Base-by-base conservation (phyloP, 1,140 invertebrate genomes). In the Phenacoccus solenopsis region DNA sequence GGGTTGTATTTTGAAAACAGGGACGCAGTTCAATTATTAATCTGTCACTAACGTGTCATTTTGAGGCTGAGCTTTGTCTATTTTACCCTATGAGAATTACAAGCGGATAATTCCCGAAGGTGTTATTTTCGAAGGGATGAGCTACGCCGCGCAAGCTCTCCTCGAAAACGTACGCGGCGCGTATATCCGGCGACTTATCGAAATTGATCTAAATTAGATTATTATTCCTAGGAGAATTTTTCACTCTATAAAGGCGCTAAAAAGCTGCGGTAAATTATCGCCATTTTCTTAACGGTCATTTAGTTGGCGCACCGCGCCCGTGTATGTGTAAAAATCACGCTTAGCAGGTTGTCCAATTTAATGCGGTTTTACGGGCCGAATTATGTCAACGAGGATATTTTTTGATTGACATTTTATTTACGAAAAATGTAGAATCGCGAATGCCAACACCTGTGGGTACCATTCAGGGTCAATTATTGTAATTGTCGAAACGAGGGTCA, bases 171-270 rank as follows among this genome's bases (percentile, higher is more conserved):
- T n/a, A n/a, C n/a, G n/a, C n/a, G n/a, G n/a, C n/a, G n/a, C n/a
- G 5, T 49, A n/a, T 49, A 49, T 49, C 38, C 3, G 20, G 38
- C 38, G 38, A 49, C 38, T 49, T 49, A 49, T 49, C 38, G 38
- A 49, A 49, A 49, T 49, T 49, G 38, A 49, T 49, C 38, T 49
- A 49, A 49, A 49, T 49, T 49, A 49, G 38, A 49, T 49, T 49
- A 49, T 49, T 49, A 49, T 49, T 49, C 38, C 38, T 49, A 49
- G 38, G 38, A 49, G 38, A 49, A 49, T 49, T 49, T 49, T 49
- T 49, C 38, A 49, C 5, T 49, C 38, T 10, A 49, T 49, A 49
- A 49, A 49, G 20, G 13, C 5, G 13, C 5, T 32, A 49, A 49
- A 49, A 49, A 16, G 13, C 16, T 9, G 13, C 5, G 38, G 38